Conservation (phyloP, 2,113 vertebrate species). For the Odocoileus virginianus region DNA sequence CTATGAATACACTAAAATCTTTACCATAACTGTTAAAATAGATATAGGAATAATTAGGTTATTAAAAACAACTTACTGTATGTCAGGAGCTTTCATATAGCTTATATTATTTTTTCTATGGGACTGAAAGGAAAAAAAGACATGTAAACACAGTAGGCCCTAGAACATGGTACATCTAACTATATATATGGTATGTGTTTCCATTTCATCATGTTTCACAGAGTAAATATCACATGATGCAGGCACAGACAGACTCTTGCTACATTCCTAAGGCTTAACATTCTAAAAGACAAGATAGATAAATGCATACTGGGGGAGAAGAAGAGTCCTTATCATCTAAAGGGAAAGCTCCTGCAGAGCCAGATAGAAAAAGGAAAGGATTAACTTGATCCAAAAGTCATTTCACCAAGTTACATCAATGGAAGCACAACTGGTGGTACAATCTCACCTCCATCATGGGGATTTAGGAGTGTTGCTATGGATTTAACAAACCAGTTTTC, state of each 20-base stretch:
- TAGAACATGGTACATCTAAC: neutral
- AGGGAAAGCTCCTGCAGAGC: conserved; percentile 14
- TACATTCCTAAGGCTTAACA: conserved; percentile 5
- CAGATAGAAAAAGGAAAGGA: conserved; percentile 38
- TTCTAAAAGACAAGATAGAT: conserved; percentile 25
- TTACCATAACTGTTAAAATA: neutral
- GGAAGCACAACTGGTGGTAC: neutral
- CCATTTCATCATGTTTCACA: neutral
- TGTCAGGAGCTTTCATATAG: neutral
- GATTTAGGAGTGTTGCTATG: conserved; percentile 6
- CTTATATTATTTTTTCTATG: neutral
- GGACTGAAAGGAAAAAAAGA: neutral
- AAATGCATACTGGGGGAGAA: neutral
- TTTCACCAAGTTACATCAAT: conserved; percentile 41
- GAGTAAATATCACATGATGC: neutral
- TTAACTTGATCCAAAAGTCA: conserved; percentile 63
- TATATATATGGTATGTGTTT: neutral
- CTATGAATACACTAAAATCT: neutral
- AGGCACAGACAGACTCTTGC: neutral
- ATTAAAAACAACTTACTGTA: neutral
- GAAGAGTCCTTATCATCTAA: conserved; percentile 23
- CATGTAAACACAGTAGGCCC: neutral
- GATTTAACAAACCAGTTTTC: conserved; percentile 49
- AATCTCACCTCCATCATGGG: neutral
- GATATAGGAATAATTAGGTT: neutral